Percentiles rank a stretch among this genome's conserved stretches.
These are phyloP conservation scores for Tetraneura akinire DNA, from an alignment of 1,140 invertebrate genomes.

Conservation along the genomic window DNA sequence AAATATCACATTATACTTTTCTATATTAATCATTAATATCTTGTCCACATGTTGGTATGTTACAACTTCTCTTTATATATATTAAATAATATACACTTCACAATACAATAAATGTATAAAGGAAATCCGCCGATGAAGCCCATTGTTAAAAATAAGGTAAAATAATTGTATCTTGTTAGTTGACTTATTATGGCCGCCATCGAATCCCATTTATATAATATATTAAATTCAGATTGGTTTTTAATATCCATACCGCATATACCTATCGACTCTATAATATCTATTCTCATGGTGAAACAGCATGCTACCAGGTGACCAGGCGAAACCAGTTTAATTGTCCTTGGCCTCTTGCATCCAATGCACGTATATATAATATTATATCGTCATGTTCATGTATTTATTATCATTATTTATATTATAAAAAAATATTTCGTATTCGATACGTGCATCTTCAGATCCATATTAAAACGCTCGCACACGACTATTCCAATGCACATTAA, in stretches of 20 bases:
- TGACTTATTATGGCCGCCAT: constrained; percentile 45
- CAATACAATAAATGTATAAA: neutral
- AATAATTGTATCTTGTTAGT: constrained; percentile 49
- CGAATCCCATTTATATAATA: constrained; percentile 18
- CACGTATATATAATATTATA: constrained; percentile 31
- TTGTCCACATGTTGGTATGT: neutral
- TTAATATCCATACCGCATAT: constrained; percentile 44
- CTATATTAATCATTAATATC: neutral
- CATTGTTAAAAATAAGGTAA: constrained; percentile 38
- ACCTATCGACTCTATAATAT: constrained; percentile 40
- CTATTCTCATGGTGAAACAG: constrained; percentile 33
- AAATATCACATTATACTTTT: too few relatives aligned
- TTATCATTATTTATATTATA: too few relatives aligned
- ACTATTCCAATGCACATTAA: constrained; percentile 37
- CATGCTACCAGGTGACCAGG: constrained; percentile 25
- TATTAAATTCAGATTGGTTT: constrained; percentile 49
- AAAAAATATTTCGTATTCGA: constrained; percentile 37
- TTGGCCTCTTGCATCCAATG: constrained; percentile 37
- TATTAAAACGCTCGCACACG: constrained; percentile 17
- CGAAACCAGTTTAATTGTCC: constrained; percentile 52
- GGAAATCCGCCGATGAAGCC: neutral
- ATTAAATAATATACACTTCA: neutral
- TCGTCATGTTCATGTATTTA: neutral
- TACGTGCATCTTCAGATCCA: constrained; percentile 20
- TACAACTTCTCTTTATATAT: too few relatives aligned